A percentile compares a stretch with the other conserved stretches of the same genome.
Evolutionary conservation across 2,888 invertebrate genomes (phyloP).

Genomic region (Drosophila algonquin): DNA sequence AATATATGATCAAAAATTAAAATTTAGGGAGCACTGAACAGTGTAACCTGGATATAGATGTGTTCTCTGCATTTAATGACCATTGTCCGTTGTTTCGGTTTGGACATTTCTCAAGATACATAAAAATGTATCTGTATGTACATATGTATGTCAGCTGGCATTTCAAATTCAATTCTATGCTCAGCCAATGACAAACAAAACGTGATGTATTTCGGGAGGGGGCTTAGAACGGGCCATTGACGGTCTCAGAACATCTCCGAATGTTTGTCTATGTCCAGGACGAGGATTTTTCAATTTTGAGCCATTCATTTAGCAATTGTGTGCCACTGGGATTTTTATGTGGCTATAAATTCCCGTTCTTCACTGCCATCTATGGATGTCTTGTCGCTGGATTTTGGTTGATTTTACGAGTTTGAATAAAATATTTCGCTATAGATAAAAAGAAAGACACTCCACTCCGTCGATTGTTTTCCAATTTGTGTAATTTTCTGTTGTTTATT

Average conservation of each 20-base stretch:
- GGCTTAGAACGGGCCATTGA: conserved; percentile 26
- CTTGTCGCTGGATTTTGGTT: neutral
- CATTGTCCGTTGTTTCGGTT: conserved; percentile 8
- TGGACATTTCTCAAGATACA: conserved; percentile 6
- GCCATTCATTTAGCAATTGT: conserved; percentile 40
- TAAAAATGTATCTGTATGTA: conserved; percentile 1
- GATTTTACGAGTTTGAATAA: conserved; percentile 22
- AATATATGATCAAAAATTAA: no score
- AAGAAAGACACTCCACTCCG: conserved; percentile 44
- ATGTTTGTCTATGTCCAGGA: conserved; percentile 24
- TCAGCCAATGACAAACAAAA: conserved; percentile 64
- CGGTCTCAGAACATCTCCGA: neutral
- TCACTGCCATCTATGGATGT: conserved; percentile 26
- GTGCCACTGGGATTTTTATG: conserved; percentile 69
- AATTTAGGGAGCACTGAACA: no score
- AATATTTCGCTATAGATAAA: conserved; percentile 4
- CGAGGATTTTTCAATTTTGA: conserved; percentile 42
- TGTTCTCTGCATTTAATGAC: conserved; percentile 40
- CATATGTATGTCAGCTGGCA: neutral
- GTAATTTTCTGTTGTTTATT: conserved; percentile 68
- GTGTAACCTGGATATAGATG: conserved; percentile 12
- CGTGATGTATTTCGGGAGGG: conserved; percentile 60
- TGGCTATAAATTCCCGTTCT: conserved; percentile 60
- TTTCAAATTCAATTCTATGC: conserved; percentile 58
- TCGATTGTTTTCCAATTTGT: conserved; percentile 76